Base-by-base conservation (phyloP, 2,888 invertebrate genomes). In the Nowickia ferox region DNA sequence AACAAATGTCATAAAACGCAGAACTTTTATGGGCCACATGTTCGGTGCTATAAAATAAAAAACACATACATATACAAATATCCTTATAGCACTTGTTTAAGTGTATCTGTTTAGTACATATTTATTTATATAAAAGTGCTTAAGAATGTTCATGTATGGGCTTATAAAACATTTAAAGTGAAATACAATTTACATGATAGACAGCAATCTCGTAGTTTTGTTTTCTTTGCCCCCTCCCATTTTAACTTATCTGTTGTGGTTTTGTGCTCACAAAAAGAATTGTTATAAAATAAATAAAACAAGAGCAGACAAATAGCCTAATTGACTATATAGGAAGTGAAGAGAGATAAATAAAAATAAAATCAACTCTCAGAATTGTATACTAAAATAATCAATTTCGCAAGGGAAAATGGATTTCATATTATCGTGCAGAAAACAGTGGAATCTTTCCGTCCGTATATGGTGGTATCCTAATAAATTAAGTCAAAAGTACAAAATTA, bases 141-240 rank as follows among this genome's bases (percentile, higher is more conserved):
- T 65, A 59, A 61, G 63, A 55, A 63, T 65, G 55, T 1, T 46
- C 19, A 15, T 55, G 38, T 15, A 15, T 55, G 17, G 71, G 74
- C 57, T 71, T 77, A 76, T 66, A 63, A 74, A 81, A 72, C 72
- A 72, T 66, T 77, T 76, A 74, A 84, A 81, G 10, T 66, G 40
- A 59, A 44, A 80, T 55, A 81, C 68, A 84, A 76, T 81, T 76
- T 76, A 81, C 71, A 61, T 81, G 72, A 81, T 80, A 84, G 80
- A 77, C 66, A 77, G 53, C 72, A 84, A 79, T 77, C 76, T 51
- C 40, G 69, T 40, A 53, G 71, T 79, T 71, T 71, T 11, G 15
- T 79, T 42, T 44, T 79, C 1, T 59, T 46, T 42, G 1, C 53
- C 38, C 17, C 9, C 38, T 44, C 55, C 6, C 30, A 30, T 65